Conservation (phyloP, 2,797 vertebrate species). For the Morelia viridis region DNA sequence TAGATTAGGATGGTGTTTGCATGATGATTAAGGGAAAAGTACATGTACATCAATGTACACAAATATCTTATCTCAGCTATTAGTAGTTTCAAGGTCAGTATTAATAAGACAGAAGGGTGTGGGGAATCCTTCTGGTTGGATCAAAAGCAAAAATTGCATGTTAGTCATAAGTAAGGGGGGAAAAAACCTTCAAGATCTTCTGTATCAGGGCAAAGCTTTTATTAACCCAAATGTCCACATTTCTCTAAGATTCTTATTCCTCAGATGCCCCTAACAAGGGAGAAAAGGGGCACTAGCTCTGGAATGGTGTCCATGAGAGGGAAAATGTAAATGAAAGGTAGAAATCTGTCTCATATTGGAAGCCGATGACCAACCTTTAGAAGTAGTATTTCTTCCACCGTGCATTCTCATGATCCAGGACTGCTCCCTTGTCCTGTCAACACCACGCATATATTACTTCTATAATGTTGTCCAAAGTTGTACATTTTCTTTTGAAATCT, state of each 20-base stretch:
- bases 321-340: neutral
- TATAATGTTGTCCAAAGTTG: neutral
- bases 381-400: neutral
- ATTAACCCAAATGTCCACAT: neutral
- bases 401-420: neutral
- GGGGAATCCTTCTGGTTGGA: conserved; percentile 13
- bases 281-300: neutral
- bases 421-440: neutral
- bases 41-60: conserved; percentile 57
- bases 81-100: conserved; percentile 47
- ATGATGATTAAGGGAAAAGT: conserved; percentile 55
- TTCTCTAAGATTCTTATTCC: neutral
- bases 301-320: neutral
- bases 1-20: conserved; percentile 60
- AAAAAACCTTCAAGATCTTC: neutral
- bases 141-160: conserved; percentile 9
- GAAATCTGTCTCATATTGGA: neutral
- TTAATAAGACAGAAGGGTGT: conserved; percentile 43
- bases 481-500: neutral
- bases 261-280: neutral
- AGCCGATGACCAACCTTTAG: neutral
- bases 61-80: conserved; percentile 55
- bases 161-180: neutral
- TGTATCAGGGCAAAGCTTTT: neutral
- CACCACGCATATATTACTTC: neutral